Conservation (phyloP, 2,888 invertebrate genomes). For the Eupithecia abbreviata region DNA sequence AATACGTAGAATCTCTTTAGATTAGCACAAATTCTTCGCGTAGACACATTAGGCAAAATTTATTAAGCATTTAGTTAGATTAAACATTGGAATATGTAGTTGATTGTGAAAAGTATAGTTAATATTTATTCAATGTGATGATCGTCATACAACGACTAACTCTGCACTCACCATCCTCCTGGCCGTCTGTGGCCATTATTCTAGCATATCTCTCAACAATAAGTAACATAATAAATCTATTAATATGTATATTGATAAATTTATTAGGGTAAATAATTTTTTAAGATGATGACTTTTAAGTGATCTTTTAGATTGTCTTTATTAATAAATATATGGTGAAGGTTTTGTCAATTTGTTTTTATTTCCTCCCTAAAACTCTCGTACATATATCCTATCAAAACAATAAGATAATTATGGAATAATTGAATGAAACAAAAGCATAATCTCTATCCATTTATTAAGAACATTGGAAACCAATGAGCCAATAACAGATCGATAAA, state of each 20-base stretch:
- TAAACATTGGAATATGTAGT: conserved; percentile 67
- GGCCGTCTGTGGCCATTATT: conserved; percentile 48
- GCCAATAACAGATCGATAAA: conserved; percentile 76
- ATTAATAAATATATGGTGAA: conserved; percentile 85
- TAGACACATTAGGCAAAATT: conserved; percentile 79
- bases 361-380: conserved; percentile 49
- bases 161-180: conserved; percentile 63
- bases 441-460: conserved; percentile 77
- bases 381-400: neutral
- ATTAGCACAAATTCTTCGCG: conserved; percentile 83
- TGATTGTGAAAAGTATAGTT: conserved; percentile 76
- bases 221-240: conserved; percentile 80
- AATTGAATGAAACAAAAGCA: conserved; percentile 46
- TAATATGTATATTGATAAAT: conserved; percentile 83
- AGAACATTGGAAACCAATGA: conserved; percentile 77
- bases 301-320: conserved; percentile 85
- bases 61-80: conserved; percentile 81
- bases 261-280: conserved; percentile 84
- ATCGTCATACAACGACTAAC: conserved; percentile 79
- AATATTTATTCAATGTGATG: conserved; percentile 81
- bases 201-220: conserved; percentile 85
- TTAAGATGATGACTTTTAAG: conserved; percentile 84
- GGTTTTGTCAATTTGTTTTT: conserved; percentile 81
- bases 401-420: neutral
- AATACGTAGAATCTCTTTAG: conserved; percentile 81